Base-by-base conservation (phyloP, 2,888 invertebrate genomes). In the Sturmia bella region DNA sequence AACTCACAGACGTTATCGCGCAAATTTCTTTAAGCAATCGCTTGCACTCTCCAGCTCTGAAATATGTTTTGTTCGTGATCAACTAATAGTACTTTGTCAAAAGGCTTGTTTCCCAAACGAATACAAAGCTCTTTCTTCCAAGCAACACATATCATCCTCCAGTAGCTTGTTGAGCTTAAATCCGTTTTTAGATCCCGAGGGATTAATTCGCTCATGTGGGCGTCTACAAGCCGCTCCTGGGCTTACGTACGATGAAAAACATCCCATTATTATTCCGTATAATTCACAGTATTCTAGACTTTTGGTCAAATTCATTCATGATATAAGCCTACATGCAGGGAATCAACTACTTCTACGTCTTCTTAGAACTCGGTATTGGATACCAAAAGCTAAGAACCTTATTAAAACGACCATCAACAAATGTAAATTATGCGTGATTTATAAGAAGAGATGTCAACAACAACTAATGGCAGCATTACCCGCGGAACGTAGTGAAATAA, bases 381-480 rank as follows among this genome's bases (percentile, higher is more conserved):
- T 57, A 19, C 57, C 48, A 0, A 45, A 37, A 13, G 56, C 32
- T 3, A 13, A 54, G 52, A 66, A 66, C 9, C n/a, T 66, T 1
- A 57, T 48, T 9, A 69, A 45, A 27, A 48, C 37, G 0, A 37
- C n/a, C 19, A 48, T 70, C 13, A 13, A 43, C 24, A 70, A 37
- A n/a, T 70, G 57, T n/a, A 70, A 59, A 39, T 27, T 37, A n/a
- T 70, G 70, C 11, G 21, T 70, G 7, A 13, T 70, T 1, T 70
- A 48, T 13, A 70, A 54, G 6, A 19, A 54, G 21, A 13, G 27
- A 48, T 43, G 43, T 9, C 43, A 56, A 17, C 15, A 27, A 13
- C 57, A 69, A 57, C 6, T 57, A 24, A 57, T 69, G 72, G 39
- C 52, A 11, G 61, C 24, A 6, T n/a, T 74, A 3, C 74, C 61